These are phyloP conservation scores for Pristionchus fissidentatus DNA, from an alignment of 2,888 invertebrate genomes.

Conservation along the genomic window DNA sequence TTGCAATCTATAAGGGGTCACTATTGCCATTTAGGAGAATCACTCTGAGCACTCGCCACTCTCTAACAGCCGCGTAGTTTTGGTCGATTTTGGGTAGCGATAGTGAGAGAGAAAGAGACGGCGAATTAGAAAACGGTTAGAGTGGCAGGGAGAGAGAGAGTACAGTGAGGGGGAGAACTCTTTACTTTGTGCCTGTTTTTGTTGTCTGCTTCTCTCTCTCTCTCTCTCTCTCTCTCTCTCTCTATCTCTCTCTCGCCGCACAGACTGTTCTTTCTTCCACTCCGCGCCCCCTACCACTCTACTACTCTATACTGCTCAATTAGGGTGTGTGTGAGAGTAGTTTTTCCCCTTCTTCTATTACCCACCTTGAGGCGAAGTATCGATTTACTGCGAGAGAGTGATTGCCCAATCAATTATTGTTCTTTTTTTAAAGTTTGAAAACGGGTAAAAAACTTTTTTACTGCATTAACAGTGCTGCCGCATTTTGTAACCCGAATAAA, in stretches of 20 bases:
- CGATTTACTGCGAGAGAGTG: not conserved
- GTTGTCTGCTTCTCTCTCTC: constrained; percentile 24
- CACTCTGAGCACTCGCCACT: not conserved
- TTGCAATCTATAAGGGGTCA: not conserved
- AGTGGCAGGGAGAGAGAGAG: not conserved
- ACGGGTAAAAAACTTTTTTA: no score
- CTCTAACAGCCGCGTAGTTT: constrained; percentile 34
- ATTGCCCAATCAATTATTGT: constrained; percentile 14
- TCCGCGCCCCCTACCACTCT: not conserved
- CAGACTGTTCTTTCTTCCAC: not conserved
- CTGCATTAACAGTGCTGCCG: not conserved
- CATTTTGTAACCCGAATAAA: no score
- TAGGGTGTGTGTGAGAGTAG: no score
- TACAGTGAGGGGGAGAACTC: constrained; percentile 15
- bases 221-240: not conserved
- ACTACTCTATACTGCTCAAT: constrained; percentile 4
- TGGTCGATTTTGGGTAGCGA: constrained; percentile 33
- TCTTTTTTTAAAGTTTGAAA: no score
- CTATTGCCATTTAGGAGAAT: not conserved
- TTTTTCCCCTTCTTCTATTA: no score
- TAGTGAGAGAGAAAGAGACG: not conserved
- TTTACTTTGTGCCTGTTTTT: constrained; percentile 40
- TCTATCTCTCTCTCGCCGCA: constrained; percentile 12
- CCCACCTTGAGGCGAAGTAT: constrained; percentile 21
- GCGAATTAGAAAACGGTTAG: not conserved